Conservation (phyloP, 2,113 vertebrate genomes). For the Engystomops pustulosus region DNA sequence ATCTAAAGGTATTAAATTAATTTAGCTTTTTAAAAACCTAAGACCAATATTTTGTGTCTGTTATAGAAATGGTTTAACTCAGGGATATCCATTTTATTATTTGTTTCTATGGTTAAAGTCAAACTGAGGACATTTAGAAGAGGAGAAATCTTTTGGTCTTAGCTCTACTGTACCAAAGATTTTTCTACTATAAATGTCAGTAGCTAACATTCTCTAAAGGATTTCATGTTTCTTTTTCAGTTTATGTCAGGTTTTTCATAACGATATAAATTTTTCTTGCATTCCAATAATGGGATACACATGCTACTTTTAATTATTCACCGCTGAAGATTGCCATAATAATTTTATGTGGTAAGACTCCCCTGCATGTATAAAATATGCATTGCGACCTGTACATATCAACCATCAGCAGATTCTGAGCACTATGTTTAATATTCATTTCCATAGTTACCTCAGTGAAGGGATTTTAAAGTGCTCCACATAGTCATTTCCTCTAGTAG, state of each 20-base stretch:
- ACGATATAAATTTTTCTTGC: background rate
- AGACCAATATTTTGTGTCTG: background rate
- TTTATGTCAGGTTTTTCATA: background rate
- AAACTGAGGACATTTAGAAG: background rate
- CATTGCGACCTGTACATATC: background rate
- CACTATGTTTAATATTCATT: conserved; percentile 14
- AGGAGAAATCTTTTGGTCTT: background rate
- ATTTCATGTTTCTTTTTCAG: background rate
- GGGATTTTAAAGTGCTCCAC: background rate
- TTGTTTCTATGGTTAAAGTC: conserved; percentile 14
- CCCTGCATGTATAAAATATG: background rate
- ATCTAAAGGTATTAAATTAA: background rate
- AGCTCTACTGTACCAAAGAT: background rate
- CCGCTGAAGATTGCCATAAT: background rate
- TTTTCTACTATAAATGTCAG: background rate
- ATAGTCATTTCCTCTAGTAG: conserved; percentile 18
- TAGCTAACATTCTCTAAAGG: background rate
- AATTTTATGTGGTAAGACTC: background rate
- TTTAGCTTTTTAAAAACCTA: background rate
- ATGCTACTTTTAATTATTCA: background rate
- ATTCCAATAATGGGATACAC: background rate
- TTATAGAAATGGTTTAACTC: background rate
- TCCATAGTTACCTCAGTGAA: background rate
- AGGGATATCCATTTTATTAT: conserved; percentile 10
- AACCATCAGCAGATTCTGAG: conserved; percentile 10